A percentile compares a stretch with the other conserved stretches of the same genome.
These are phyloP conservation scores for Muscidifurax raptorellus DNA, from an alignment of 1,140 invertebrate genomes.

Conservation along the genomic window DNA sequence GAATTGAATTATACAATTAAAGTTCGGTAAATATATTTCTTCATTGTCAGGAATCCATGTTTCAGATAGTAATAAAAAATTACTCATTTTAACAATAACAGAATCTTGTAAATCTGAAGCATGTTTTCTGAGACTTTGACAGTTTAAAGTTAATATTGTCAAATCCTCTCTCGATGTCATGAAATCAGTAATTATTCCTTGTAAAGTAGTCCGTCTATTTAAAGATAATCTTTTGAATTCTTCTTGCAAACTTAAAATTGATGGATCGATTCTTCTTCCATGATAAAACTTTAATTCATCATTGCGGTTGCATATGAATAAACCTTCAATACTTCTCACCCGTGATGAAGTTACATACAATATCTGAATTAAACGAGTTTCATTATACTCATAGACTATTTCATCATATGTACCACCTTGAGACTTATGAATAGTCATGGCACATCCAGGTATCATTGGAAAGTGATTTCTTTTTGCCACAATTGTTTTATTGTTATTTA, in stretches of 20 bases:
- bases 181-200: background rate
- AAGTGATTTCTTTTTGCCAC: conserved; percentile 60
- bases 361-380: no score
- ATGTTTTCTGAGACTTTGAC: no score
- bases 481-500: conserved; percentile 61
- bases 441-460: no score
- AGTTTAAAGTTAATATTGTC: conserved; percentile 30
- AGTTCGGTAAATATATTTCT: conserved; percentile 44
- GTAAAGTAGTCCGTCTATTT: background rate
- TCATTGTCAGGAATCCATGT: conserved; percentile 40
- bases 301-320: background rate
- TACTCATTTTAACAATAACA: conserved; percentile 49
- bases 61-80: no score
- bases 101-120: conserved; percentile 34
- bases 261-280: conserved; percentile 4
- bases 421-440: no score
- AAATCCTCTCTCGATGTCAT: background rate
- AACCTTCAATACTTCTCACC: background rate
- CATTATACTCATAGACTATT: no score
- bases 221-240: background rate
- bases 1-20: conserved; percentile 37
- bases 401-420: no score
- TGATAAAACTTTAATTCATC: background rate
- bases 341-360: conserved; percentile 58
- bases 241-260: background rate